Percentiles rank a stretch among this genome's conserved stretches.
Conservation (phyloP, 2,888 invertebrate genomes). For the Parelbella ahira region DNA sequence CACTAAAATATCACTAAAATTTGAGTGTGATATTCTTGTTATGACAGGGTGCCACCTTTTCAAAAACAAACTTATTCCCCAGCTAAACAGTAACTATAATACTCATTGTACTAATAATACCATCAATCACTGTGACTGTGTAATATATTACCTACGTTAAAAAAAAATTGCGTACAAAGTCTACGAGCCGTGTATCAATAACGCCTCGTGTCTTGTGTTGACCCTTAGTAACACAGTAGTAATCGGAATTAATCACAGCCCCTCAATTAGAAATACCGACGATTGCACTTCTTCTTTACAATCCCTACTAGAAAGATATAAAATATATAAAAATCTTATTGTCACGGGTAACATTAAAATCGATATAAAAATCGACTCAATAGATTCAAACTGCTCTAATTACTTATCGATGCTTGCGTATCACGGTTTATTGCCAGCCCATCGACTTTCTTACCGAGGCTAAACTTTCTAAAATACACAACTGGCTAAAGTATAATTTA, state of each 20-base stretch:
- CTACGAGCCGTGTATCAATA: neutral
- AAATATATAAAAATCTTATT: slow-evolving; percentile 16
- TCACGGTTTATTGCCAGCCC: slow-evolving; percentile 26
- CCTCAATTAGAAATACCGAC: slow-evolving; percentile 2
- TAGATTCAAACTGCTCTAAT: slow-evolving; percentile 17
- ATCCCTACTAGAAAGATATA: neutral
- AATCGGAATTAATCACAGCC: slow-evolving; percentile 1
- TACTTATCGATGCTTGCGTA: slow-evolving; percentile 25
- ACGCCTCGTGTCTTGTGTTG: neutral
- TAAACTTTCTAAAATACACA: slow-evolving; percentile 28
- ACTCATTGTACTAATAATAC: slow-evolving; percentile 1
- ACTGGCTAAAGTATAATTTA: too few relatives aligned
- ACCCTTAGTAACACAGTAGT: neutral
- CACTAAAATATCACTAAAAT: too few relatives aligned
- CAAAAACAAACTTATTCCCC: slow-evolving; percentile 1
- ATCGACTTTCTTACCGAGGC: slow-evolving; percentile 26
- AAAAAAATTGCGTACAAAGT: neutral
- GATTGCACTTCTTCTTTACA: slow-evolving; percentile 21
- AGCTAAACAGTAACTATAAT: neutral
- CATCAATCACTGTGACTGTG: slow-evolving; percentile 3
- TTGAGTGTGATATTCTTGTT: slow-evolving; percentile 3
- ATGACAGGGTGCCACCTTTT: slow-evolving; percentile 7
- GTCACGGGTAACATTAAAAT: slow-evolving; percentile 24
- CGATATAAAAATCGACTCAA: slow-evolving; percentile 18
- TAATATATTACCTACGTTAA: slow-evolving; percentile 1